Percentiles rank a stretch among this genome's conserved stretches.
Evolutionary conservation across 2,888 invertebrate species (phyloP).

Genomic region (Bombyx huttoni): DNA sequence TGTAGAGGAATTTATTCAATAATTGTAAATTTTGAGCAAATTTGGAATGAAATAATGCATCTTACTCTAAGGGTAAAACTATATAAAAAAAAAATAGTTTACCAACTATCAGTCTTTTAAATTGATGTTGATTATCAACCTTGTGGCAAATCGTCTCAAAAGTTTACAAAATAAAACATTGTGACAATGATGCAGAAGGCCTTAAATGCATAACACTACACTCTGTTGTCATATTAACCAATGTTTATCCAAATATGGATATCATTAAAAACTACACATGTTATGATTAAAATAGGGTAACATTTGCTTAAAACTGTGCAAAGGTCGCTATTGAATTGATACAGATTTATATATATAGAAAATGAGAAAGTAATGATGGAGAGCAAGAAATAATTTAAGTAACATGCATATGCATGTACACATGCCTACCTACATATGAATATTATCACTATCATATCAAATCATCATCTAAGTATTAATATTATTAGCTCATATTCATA

Average conservation of each 20-base stretch:
- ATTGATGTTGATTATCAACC: conserved; percentile 71
- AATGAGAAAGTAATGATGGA: no score
- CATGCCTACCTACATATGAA: conserved; percentile 12
- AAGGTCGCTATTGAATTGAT: neutral
- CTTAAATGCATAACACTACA: conserved; percentile 26
- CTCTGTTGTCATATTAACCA: conserved; percentile 34
- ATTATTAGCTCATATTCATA: conserved; percentile 66
- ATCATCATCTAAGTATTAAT: conserved; percentile 11
- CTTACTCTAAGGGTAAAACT: conserved; percentile 71
- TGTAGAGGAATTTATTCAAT: conserved; percentile 24
- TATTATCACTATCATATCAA: conserved; percentile 18
- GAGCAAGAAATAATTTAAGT: conserved; percentile 4
- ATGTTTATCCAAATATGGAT: conserved; percentile 9
- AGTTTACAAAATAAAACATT: conserved; percentile 58
- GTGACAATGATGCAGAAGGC: conserved; percentile 5
- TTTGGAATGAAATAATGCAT: conserved; percentile 59
- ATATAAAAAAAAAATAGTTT: conserved; percentile 64
- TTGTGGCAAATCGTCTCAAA: conserved; percentile 64
- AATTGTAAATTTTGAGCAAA: conserved; percentile 61
- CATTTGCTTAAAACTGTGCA: neutral
- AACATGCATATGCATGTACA: conserved; percentile 16
- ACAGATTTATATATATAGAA: no score
- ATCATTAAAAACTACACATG: conserved; percentile 12
- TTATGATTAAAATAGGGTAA: neutral
- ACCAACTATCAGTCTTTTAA: conserved; percentile 74